Percentiles rank a stretch among this genome's conserved stretches.
Evolutionary conservation across 1,140 invertebrate species (phyloP).

Genomic region (Cyphomyrmex costatus): DNA sequence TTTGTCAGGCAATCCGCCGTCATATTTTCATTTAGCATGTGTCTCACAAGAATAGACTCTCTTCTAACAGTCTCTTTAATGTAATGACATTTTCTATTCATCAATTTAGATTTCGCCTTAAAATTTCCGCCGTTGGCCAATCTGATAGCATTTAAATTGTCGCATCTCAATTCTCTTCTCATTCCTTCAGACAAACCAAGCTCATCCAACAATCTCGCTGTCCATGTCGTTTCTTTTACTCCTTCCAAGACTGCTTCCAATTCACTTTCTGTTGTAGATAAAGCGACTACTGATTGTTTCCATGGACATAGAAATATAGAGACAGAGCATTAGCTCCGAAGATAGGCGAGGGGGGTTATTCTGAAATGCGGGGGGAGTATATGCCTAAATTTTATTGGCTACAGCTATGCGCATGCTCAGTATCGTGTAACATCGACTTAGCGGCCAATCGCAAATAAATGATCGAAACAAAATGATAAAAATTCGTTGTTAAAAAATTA

Average conservation of each 20-base stretch:
- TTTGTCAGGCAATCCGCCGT: constrained; percentile 11
- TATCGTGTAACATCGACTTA: too few relatives aligned
- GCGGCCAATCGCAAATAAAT: too few relatives aligned
- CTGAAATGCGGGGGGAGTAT: too few relatives aligned
- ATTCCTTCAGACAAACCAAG: neutral
- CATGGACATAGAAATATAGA: too few relatives aligned
- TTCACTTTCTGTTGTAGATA: constrained; percentile 31
- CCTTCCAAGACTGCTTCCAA: neutral
- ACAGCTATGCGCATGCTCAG: too few relatives aligned
- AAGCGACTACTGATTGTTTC: constrained; percentile 2
- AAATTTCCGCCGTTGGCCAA: constrained; percentile 29
- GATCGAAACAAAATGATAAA: too few relatives aligned
- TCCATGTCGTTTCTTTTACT: neutral
- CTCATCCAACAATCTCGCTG: neutral
- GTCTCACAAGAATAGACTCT: neutral
- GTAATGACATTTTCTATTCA: constrained; percentile 30
- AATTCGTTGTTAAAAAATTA: too few relatives aligned
- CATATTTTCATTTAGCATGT: neutral
- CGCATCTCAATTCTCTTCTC: neutral
- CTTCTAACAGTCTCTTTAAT: neutral
- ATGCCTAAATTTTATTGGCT: too few relatives aligned
- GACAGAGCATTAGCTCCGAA: too few relatives aligned
- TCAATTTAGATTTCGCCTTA: constrained; percentile 39
- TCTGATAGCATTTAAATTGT: constrained; percentile 22
- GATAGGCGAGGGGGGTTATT: too few relatives aligned